Evolutionary conservation across 2,113 vertebrate genomes (phyloP).

Genomic region (Anguilla japonica): DNA sequence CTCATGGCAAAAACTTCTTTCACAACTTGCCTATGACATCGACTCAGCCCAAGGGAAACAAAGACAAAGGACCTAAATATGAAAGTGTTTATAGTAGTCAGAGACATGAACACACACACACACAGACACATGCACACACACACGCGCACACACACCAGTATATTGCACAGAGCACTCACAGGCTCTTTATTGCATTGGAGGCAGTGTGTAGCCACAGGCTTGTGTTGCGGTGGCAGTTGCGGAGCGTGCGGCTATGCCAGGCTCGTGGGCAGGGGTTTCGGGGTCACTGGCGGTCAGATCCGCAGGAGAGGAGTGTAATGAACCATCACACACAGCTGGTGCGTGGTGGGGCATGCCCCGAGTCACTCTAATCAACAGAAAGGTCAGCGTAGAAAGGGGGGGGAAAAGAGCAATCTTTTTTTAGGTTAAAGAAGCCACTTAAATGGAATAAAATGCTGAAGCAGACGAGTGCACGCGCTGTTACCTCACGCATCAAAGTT

Average conservation of each 20-base stretch:
- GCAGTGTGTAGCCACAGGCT: constrained; percentile 7
- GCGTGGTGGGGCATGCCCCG: constrained; percentile 59
- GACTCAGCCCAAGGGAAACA: too few relatives aligned
- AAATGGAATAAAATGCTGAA: neutral
- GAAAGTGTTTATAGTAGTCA: too few relatives aligned
- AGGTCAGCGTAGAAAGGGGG: constrained; percentile 57
- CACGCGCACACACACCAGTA: neutral
- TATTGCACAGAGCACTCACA: neutral
- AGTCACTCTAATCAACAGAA: constrained; percentile 55
- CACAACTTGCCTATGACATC: too few relatives aligned
- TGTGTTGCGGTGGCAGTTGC: constrained; percentile 40
- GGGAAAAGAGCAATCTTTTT: constrained; percentile 16
- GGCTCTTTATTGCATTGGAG: neutral
- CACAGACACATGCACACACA: neutral
- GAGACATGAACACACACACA: neutral
- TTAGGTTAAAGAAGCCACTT: constrained; percentile 43
- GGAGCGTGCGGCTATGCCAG: constrained; percentile 42
- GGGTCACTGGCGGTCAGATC: constrained; percentile 62
- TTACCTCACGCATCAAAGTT: neutral
- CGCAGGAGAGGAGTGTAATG: constrained; percentile 66
- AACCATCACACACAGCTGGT: constrained; percentile 73
- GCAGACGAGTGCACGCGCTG: neutral
- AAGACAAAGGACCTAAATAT: too few relatives aligned
- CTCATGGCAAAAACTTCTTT: neutral
- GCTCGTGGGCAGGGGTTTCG: constrained; percentile 58